phyloP scores from a whole-genome alignment of 64 coral and sea anemone genomes.

The Acropora yongei region DNA sequence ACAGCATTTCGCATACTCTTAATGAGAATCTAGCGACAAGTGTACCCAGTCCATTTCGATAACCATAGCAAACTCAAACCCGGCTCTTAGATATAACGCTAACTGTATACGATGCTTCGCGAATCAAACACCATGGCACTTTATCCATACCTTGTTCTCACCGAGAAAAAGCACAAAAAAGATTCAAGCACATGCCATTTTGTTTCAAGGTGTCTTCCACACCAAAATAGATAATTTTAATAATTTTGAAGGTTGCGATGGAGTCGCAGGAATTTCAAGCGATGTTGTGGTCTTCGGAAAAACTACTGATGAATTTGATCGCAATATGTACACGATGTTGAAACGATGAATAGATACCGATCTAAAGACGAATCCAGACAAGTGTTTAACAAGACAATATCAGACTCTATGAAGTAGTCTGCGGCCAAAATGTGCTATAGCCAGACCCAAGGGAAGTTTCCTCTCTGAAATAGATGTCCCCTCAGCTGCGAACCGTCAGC shows the following conservation, averaged over 20 bases:
- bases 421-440: not conserved
- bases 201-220: too few relatives aligned
- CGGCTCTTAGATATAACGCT: too few relatives aligned
- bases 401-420: conserved; percentile 31
- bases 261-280: too few relatives aligned
- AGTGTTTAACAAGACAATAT: not conserved
- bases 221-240: too few relatives aligned
- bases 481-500: not conserved
- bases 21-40: too few relatives aligned
- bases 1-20: not conserved
- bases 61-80: too few relatives aligned
- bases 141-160: too few relatives aligned
- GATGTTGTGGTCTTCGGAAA: conserved; percentile 25
- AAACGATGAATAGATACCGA: conserved; percentile 36
- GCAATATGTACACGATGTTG: conserved; percentile 44
- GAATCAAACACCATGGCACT: too few relatives aligned
- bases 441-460: conserved; percentile 39
- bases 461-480: not conserved
- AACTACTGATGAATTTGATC: conserved; percentile 3
- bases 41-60: too few relatives aligned
- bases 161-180: too few relatives aligned
- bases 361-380: conserved; percentile 32
- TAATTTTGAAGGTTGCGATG: not conserved
- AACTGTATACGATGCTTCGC: too few relatives aligned
- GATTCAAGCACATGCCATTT: too few relatives aligned